Conservation (phyloP, 2,113 vertebrate species). For the Fukomys damarensis region DNA sequence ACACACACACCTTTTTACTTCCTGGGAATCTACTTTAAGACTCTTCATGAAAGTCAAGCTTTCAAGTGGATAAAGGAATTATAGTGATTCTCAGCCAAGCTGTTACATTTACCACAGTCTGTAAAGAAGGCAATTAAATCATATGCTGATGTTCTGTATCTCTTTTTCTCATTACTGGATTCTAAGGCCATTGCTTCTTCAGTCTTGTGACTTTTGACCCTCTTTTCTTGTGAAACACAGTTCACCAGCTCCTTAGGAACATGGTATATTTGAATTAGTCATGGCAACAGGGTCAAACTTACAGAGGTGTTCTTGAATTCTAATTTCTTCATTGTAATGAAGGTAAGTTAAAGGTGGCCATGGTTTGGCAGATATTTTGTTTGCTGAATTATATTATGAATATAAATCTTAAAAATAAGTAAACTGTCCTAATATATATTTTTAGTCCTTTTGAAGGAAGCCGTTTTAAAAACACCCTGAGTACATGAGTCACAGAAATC, state of each 20-base stretch:
- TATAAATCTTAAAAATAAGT: constrained; percentile 31
- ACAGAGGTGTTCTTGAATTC: constrained; percentile 56
- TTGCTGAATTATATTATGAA: neutral
- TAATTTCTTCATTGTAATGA: constrained; percentile 48
- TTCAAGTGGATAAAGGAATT: neutral
- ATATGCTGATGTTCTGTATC: neutral
- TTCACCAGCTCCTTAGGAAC: neutral
- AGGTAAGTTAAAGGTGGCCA: constrained; percentile 42
- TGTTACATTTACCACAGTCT: neutral
- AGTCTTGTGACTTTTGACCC: neutral
- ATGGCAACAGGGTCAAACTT: constrained; percentile 34
- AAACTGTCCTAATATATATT: constrained; percentile 4
- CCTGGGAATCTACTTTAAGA: neutral
- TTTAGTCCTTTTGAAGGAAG: neutral
- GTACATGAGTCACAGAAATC: neutral
- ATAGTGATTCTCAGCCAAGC: neutral
- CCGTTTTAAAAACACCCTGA: neutral
- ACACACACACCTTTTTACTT: neutral
- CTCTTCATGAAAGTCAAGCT: neutral
- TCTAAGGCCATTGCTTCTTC: neutral
- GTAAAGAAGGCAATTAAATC: neutral
- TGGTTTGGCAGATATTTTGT: neutral
- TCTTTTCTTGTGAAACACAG: constrained; percentile 43
- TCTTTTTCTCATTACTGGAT: neutral
- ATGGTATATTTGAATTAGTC: neutral